Base-by-base conservation (phyloP, 2,797 vertebrate species). In the Ceryle rudis region DNA sequence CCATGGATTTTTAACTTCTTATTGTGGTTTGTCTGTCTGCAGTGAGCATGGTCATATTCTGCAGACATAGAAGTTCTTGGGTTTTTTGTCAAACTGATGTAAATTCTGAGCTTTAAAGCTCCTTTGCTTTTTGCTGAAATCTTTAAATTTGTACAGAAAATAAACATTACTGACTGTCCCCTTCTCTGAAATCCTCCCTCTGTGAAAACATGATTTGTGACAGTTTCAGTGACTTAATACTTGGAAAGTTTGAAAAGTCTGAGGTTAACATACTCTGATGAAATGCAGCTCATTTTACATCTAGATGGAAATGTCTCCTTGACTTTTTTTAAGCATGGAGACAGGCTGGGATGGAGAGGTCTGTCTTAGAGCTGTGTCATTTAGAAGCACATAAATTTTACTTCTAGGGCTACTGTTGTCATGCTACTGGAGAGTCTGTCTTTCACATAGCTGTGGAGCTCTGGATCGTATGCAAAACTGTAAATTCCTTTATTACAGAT, bases 251-350 rank as follows among this genome's bases (percentile, higher is more conserved):
- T 52, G 73, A 81, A 51, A 64, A 89, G 81, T 37, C 44, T 74
- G 79, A 72, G 95, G 97, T 96, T 95, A 84, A 82, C 41, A 37
- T 60, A 60, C 28, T 88, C 85, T 97, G 90, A 61, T 89, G 57
- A 84, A 88, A 84, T 7, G 5, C 37, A 2, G 2, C 58, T 83
- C 58, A 73, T 83, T 95, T 29, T 90, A 62, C 81, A 89, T 72
- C 65, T 64, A 9, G 18, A 29, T 67, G 58, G 86, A 74, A 92
- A 55, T 0, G 14, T 75, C 57, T 79, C 72, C 57, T 44, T 64
- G 60, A 33, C 31, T 74, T 83, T 85, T 86, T 73, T 54, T 37
- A 20, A 78, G 60, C 35, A 77, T 47, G 79, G 66, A 95, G 79
- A 92, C 81, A 89, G 66, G 44, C 90, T 93, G 72, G 41, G 54